phyloP scores from a whole-genome alignment of 1,140 invertebrate genomes.

The Drosophila repleta region DNA sequence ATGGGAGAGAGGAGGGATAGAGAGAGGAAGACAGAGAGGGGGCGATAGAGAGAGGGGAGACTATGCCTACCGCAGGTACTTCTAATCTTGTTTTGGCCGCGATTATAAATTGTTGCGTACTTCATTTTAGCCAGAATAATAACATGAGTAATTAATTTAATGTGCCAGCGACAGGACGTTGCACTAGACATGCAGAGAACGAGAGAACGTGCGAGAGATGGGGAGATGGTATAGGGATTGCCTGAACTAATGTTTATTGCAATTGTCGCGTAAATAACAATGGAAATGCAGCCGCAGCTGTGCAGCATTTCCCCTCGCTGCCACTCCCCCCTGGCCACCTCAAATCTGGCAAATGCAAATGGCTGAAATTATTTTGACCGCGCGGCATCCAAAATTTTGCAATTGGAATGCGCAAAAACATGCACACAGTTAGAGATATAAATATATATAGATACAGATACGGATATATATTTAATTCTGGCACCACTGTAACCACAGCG shows the following conservation, averaged over 20 bases:
- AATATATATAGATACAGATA: not conserved
- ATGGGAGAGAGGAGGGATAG: not conserved
- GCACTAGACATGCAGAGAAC: slow-evolving; percentile 17
- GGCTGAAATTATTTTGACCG: slow-evolving; percentile 74
- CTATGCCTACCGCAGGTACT: slow-evolving; percentile 68
- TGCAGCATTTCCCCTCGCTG: not conserved
- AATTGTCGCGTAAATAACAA: slow-evolving; percentile 80
- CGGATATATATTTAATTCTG: slow-evolving; percentile 47
- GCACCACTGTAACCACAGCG: slow-evolving; percentile 40
- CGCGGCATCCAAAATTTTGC: slow-evolving; percentile 52
- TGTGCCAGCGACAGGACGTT: slow-evolving; percentile 71
- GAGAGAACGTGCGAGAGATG: not conserved
- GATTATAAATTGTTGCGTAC: slow-evolving; percentile 83
- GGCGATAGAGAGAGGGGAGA: slow-evolving; percentile 1
- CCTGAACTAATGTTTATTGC: slow-evolving; percentile 82
- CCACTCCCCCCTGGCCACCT: no score
- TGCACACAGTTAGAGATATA: slow-evolving; percentile 7
- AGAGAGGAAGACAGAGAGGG: not conserved
- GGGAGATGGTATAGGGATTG: slow-evolving; percentile 34
- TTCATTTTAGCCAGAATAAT: slow-evolving; percentile 82
- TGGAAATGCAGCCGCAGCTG: slow-evolving; percentile 47
- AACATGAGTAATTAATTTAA: slow-evolving; percentile 83
- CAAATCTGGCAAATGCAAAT: slow-evolving; percentile 46
- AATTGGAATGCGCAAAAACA: slow-evolving; percentile 36
- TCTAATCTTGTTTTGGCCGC: slow-evolving; percentile 80